Conservation (phyloP, 2,888 invertebrate genomes). For the Maniola hyperantus region DNA sequence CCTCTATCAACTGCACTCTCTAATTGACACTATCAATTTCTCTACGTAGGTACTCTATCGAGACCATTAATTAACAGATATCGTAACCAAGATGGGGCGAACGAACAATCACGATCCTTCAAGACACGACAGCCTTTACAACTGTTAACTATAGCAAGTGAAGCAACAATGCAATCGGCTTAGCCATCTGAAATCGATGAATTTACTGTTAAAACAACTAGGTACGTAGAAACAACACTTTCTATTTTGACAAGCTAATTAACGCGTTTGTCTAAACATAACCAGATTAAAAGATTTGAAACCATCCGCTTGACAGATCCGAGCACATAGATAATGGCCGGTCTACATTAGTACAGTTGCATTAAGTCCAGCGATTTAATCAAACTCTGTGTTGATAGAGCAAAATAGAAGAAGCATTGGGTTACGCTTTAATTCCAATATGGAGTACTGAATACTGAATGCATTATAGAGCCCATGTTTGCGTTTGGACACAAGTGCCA, state of each 20-base stretch:
- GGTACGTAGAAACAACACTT: conserved; percentile 12
- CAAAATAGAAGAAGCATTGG: too few species aligned
- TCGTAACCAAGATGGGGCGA: conserved; percentile 51
- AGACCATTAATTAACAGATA: conserved; percentile 68
- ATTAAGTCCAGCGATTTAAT: too few species aligned
- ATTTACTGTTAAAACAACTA: conserved; percentile 21
- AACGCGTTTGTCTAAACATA: conserved; percentile 10
- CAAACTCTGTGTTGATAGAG: too few species aligned
- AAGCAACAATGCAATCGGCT: conserved; percentile 27
- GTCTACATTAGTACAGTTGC: neutral
- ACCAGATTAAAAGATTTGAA: neutral
- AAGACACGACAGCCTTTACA: conserved; percentile 45
- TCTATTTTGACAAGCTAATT: conserved; percentile 27
- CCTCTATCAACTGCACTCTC: conserved; percentile 46
- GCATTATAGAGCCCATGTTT: too few species aligned
- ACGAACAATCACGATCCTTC: conserved; percentile 54
- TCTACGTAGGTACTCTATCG: conserved; percentile 59
- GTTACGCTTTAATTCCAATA: too few species aligned
- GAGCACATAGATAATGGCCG: neutral
- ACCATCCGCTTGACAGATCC: neutral
- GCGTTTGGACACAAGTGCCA: too few species aligned
- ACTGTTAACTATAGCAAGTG: conserved; percentile 23
- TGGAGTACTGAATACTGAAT: too few species aligned
- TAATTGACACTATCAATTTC: conserved; percentile 71
- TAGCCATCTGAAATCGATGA: conserved; percentile 25